Conservation (phyloP, 2,888 invertebrate genomes). For the Margaritifera margaritifera region DNA sequence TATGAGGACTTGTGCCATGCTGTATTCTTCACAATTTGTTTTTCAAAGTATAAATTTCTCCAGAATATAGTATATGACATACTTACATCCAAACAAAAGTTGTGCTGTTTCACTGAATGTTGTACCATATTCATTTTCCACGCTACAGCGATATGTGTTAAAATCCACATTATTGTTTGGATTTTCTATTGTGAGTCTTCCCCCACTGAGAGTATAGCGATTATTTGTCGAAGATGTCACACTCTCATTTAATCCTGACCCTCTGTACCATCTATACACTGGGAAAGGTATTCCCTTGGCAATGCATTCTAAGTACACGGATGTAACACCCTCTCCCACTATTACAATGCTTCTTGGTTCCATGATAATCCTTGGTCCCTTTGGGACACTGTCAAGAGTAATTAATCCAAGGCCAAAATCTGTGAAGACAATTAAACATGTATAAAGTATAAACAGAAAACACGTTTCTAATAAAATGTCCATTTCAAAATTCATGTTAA, state of each 20-base stretch:
- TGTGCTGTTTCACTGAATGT: constrained; percentile 90
- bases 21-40: too few relatives aligned
- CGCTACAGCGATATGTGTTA: constrained; percentile 92
- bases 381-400: constrained; percentile 86
- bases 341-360: constrained; percentile 39
- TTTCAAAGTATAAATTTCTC: too few relatives aligned
- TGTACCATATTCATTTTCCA: constrained; percentile 88
- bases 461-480: too few relatives aligned
- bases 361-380: constrained; percentile 90
- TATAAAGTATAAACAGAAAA: not conserved
- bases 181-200: constrained; percentile 89
- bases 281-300: constrained; percentile 87
- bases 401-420: constrained; percentile 69
- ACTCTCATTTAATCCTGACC: constrained; percentile 10
- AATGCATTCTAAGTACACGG: constrained; percentile 69
- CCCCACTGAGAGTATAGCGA: constrained; percentile 89
- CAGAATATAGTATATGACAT: not conserved
- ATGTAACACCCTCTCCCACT: constrained; percentile 55
- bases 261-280: constrained; percentile 88
- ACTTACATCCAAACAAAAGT: constrained; percentile 85
- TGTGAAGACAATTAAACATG: constrained; percentile 13
- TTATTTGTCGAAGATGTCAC: constrained; percentile 22
- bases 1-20: too few relatives aligned
- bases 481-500: too few relatives aligned
- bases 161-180: constrained; percentile 85